Percentiles rank a stretch among this genome's conserved stretches.
Evolutionary conservation across 2,888 invertebrate species (phyloP).

Genomic region (Amiota minor): DNA sequence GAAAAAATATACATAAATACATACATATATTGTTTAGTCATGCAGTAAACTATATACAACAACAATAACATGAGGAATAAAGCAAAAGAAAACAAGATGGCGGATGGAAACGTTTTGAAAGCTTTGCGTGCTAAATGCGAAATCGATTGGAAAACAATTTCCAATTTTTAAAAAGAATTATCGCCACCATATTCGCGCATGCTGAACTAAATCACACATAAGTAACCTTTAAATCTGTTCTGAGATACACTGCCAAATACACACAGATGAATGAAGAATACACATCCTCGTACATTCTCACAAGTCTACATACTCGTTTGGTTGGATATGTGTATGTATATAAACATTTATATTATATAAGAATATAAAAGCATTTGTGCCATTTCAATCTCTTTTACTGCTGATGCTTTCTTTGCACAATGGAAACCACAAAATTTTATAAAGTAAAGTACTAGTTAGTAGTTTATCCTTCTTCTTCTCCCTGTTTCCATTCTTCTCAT

Average conservation of each 20-base stretch:
- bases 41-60: conserved; percentile 33
- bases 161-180: conserved; percentile 74
- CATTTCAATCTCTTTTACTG: no score
- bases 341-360: no score
- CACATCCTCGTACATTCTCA: neutral
- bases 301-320: conserved; percentile 42
- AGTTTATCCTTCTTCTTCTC: no score
- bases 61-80: neutral
- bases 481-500: no score
- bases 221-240: conserved; percentile 73
- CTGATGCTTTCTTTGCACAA: no score
- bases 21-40: conserved; percentile 3
- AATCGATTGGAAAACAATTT: conserved; percentile 74
- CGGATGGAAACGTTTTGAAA: neutral
- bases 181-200: conserved; percentile 73
- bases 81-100: conserved; percentile 12
- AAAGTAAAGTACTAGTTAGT: no score
- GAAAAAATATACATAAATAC: conserved; percentile 48
- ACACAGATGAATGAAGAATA: conserved; percentile 21
- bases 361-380: no score
- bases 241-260: conserved; percentile 44
- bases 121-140: conserved; percentile 62
- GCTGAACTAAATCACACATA: conserved; percentile 73
- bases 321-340: conserved; percentile 34
- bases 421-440: no score